phyloP scores from a whole-genome alignment of 2,888 invertebrate genomes.

The Pecten maximus region DNA sequence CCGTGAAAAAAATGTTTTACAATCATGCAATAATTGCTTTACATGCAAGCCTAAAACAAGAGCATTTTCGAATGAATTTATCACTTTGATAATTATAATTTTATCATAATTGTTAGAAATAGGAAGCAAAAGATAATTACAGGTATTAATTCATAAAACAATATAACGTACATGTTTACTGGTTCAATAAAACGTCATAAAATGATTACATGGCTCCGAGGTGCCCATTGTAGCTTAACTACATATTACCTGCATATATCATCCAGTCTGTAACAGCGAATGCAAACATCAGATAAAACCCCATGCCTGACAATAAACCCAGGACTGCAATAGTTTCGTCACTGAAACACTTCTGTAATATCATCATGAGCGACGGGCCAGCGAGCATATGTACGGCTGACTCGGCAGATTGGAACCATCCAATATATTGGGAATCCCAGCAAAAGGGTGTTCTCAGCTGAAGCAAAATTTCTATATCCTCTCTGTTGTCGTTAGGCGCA shows the following conservation, averaged over 20 bases:
- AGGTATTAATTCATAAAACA: no score
- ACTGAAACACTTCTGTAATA: neutral
- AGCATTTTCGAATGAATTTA: no score
- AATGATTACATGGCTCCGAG: no score
- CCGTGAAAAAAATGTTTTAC: no score
- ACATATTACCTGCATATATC: constrained; percentile 36
- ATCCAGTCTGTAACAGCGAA: constrained; percentile 26
- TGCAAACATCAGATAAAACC: constrained; percentile 27
- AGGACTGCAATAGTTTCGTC: neutral
- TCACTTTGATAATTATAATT: no score
- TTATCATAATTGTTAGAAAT: no score
- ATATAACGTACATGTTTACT: no score
- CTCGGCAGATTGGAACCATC: neutral
- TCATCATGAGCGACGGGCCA: neutral
- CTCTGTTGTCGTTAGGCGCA: neutral
- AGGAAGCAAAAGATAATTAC: no score
- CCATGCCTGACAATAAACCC: neutral
- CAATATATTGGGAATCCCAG: constrained; percentile 40
- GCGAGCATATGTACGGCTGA: constrained; percentile 5
- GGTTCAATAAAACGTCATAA: no score
- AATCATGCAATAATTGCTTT: no score
- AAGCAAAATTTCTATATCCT: neutral
- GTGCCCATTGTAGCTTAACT: no score
- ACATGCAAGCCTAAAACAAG: no score
- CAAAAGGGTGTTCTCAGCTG: constrained; percentile 39